Conservation (phyloP, 2,797 vertebrate genomes). For the Dendrocincla fuliginosa region DNA sequence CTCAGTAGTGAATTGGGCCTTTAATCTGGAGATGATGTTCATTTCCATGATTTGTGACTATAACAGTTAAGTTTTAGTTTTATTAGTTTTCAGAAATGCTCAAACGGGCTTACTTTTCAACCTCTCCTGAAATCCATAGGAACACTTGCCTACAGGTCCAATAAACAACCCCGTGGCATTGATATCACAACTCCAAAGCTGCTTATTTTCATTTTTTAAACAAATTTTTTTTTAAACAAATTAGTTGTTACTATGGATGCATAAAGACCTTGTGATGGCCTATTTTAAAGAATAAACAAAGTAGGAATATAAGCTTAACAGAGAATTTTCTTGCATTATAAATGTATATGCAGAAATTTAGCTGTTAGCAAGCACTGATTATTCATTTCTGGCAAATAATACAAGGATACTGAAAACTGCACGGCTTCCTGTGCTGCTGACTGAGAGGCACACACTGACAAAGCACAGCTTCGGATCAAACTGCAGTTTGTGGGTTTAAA, state of each 20-base stretch:
- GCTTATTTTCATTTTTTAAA: conserved; percentile 25
- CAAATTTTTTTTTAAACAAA: conserved; percentile 44
- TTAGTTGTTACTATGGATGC: neutral
- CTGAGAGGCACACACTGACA: neutral
- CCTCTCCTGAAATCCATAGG: neutral
- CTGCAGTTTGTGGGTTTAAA: neutral
- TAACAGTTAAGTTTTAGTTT: neutral
- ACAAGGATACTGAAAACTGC: neutral
- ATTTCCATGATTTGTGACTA: neutral
- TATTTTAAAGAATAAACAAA: conserved; percentile 12
- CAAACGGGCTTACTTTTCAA: neutral
- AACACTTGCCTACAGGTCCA: neutral
- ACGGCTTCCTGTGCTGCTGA: neutral
- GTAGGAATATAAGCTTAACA: neutral
- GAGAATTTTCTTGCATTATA: neutral
- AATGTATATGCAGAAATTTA: conserved; percentile 27
- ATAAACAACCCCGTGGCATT: neutral
- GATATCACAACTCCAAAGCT: neutral
- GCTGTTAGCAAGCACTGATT: neutral
- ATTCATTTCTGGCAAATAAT: neutral
- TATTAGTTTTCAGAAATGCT: neutral
- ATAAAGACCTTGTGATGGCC: neutral
- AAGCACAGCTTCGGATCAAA: neutral
- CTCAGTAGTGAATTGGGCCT: neutral
- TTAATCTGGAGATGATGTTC: neutral